A percentile compares a stretch with the other conserved stretches of the same genome.
Evolutionary conservation across 2,113 vertebrate genomes (phyloP).

Genomic region (Arothron firmamentum): DNA sequence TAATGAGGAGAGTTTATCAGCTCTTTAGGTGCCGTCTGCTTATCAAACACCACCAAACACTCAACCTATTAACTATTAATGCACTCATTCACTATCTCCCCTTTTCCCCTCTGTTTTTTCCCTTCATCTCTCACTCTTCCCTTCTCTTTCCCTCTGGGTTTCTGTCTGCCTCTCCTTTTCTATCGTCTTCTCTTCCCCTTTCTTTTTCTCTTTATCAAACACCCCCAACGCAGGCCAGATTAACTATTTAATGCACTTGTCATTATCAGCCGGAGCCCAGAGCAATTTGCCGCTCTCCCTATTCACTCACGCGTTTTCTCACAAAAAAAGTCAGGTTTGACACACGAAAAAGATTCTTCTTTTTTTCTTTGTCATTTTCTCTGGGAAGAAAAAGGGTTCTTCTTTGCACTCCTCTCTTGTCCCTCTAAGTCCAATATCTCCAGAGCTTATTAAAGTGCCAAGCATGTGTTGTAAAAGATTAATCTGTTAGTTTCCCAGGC

Average conservation of each 20-base stretch:
- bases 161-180: conserved; percentile 42
- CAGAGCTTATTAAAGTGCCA: conserved; percentile 65
- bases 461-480: conserved; percentile 74
- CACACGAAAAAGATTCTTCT: conserved; percentile 40
- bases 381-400: conserved; percentile 42
- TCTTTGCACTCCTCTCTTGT: conserved; percentile 9
- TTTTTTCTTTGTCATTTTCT: background rate
- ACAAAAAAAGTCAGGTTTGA: conserved; percentile 51
- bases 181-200: conserved; percentile 25
- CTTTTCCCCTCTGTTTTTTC: conserved; percentile 20
- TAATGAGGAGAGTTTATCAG: conserved; percentile 70
- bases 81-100: conserved; percentile 51
- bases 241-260: conserved; percentile 73
- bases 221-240: conserved; percentile 57
- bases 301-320: conserved; percentile 58
- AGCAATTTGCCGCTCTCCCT: conserved; percentile 55
- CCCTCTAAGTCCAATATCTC: conserved; percentile 65
- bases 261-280: conserved; percentile 63
- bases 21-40: conserved; percentile 66
- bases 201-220: conserved; percentile 60
- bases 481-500: conserved; percentile 71
- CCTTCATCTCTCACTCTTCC: conserved; percentile 41
- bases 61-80: conserved; percentile 71
- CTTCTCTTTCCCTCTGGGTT: conserved; percentile 22
- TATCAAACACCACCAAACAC: conserved; percentile 69